Percentiles rank a stretch among this genome's conserved stretches.
Evolutionary conservation across 2,797 vertebrate genomes (phyloP).

Genomic region (Selene dorsalis): DNA sequence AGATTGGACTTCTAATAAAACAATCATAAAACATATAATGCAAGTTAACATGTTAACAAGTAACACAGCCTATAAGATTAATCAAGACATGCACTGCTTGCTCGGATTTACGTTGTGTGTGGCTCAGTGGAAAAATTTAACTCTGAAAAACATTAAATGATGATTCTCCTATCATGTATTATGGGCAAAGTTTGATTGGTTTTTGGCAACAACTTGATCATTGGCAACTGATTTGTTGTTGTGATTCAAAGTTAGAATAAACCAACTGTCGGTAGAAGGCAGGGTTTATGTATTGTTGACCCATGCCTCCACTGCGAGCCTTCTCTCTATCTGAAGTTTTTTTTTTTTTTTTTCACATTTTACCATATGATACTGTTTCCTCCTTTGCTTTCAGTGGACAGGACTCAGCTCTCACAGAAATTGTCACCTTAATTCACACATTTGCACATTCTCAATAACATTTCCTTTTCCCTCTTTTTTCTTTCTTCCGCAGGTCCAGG

Average conservation of each 20-base stretch:
- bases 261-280: neutral
- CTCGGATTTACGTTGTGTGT: neutral
- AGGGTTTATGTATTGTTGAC: too few relatives aligned
- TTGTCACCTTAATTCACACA: too few relatives aligned
- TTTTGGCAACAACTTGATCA: too few relatives aligned
- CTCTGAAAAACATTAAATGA: neutral
- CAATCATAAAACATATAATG: neutral
- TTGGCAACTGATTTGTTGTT: too few relatives aligned
- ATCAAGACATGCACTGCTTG: neutral
- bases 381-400: neutral
- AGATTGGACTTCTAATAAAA: neutral
- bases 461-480: conserved; percentile 12
- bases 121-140: too few relatives aligned
- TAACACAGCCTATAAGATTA: neutral
- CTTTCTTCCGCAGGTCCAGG: conserved; percentile 83
- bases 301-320: neutral
- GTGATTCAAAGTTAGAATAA: neutral
- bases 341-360: too few relatives aligned
- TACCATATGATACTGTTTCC: neutral
- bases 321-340: neutral
- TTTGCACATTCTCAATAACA: neutral
- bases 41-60: neutral
- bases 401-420: neutral
- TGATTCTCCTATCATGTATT: too few relatives aligned
- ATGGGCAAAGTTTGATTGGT: too few relatives aligned